Conservation (phyloP, 2,113 vertebrate genomes). For the Eulemur macaco region DNA sequence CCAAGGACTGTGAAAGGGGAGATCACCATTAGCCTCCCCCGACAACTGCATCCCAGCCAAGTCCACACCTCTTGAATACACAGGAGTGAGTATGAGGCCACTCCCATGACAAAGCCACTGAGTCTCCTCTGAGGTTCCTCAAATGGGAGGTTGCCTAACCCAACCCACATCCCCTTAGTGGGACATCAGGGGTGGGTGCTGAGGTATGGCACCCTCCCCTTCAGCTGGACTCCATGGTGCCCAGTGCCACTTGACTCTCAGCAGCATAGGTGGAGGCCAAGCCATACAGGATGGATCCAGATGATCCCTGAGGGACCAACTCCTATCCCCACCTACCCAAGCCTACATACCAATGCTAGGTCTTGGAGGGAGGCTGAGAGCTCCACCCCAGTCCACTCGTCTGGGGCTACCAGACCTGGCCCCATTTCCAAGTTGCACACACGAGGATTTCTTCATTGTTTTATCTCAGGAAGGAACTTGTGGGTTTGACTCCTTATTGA, state of each 20-base stretch:
- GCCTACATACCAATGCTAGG: background rate
- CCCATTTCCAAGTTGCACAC: slow-evolving; percentile 64
- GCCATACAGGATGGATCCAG: background rate
- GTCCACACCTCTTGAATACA: slow-evolving; percentile 6
- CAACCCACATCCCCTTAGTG: slow-evolving; percentile 72
- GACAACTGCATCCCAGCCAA: background rate
- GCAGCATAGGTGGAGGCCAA: background rate
- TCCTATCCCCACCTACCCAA: background rate
- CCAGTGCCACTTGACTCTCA: background rate
- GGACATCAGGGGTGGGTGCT: slow-evolving; percentile 30
- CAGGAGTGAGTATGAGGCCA: background rate
- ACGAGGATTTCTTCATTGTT: slow-evolving; percentile 77
- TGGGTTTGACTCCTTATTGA: slow-evolving; percentile 67
- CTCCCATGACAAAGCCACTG: slow-evolving; percentile 33
- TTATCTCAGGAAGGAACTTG: slow-evolving; percentile 79
- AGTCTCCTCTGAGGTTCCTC: slow-evolving; percentile 66
- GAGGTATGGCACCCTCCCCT: background rate
- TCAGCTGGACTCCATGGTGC: background rate
- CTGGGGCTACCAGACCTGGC: slow-evolving; percentile 49
- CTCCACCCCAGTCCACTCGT: background rate
- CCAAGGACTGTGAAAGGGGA: background rate
- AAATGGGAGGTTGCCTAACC: slow-evolving; percentile 72
- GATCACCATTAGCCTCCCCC: background rate
- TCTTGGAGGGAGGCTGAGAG: background rate
- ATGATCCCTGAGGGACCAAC: background rate